phyloP scores from a whole-genome alignment of 2,888 invertebrate genomes.

The Oligia latruncula region DNA sequence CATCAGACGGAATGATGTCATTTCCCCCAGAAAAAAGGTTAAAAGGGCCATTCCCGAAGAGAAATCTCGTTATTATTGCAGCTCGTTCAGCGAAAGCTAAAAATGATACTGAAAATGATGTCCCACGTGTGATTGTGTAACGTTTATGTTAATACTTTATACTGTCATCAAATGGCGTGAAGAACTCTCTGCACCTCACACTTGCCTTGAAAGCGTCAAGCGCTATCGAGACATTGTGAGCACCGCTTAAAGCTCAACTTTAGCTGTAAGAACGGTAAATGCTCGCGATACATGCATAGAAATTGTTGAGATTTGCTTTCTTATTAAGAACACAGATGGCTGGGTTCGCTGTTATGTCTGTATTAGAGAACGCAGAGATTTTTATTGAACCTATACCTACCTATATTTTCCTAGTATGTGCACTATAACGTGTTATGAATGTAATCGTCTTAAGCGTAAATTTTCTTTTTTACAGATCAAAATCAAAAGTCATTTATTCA shows the following conservation, averaged over 20 bases:
- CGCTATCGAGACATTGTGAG: slow-evolving; percentile 35
- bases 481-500: not conserved
- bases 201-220: slow-evolving; percentile 31
- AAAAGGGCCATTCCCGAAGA: slow-evolving; percentile 76
- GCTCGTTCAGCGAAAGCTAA: slow-evolving; percentile 73
- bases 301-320: slow-evolving; percentile 56
- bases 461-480: no score
- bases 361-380: slow-evolving; percentile 8
- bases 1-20: slow-evolving; percentile 76
- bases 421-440: not conserved
- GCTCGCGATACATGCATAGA: slow-evolving; percentile 55
- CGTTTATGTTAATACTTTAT: slow-evolving; percentile 66
- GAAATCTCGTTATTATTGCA: slow-evolving; percentile 76
- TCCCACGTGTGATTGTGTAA: slow-evolving; percentile 63
- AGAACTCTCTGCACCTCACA: slow-evolving; percentile 45
- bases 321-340: slow-evolving; percentile 40
- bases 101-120: slow-evolving; percentile 72
- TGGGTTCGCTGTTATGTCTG: slow-evolving; percentile 18
- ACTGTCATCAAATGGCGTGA: slow-evolving; percentile 56
- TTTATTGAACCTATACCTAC: not conserved
- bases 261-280: slow-evolving; percentile 36
- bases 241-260: slow-evolving; percentile 35
- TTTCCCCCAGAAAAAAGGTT: slow-evolving; percentile 76
- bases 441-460: no score
- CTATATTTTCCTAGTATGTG: not conserved